phyloP scores from a whole-genome alignment of 2,888 invertebrate genomes.

The Chaitophorus viminalis region DNA sequence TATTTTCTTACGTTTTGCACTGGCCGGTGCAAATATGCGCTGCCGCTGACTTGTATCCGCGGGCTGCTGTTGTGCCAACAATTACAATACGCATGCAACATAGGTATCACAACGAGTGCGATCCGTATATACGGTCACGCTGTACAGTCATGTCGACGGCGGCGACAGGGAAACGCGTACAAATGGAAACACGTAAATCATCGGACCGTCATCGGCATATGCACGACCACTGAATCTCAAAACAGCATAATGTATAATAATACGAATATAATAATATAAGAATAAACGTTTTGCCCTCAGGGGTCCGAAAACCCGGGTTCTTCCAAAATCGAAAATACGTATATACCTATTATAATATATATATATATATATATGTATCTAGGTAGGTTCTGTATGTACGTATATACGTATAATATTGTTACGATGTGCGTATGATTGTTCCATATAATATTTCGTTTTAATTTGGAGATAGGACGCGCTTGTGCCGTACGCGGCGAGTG shows the following conservation, averaged over 20 bases:
- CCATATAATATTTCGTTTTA: background rate
- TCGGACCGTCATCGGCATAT: slow-evolving; percentile 4
- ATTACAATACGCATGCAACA: too few species aligned
- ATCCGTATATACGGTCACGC: background rate
- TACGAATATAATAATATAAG: background rate
- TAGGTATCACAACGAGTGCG: background rate
- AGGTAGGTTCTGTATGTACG: too few species aligned
- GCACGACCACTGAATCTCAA: slow-evolving; percentile 22
- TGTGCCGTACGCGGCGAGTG: background rate
- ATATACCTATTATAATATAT: background rate
- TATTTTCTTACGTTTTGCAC: background rate
- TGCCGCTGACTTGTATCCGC: background rate
- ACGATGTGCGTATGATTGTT: background rate
- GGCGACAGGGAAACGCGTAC: background rate
- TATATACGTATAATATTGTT: background rate
- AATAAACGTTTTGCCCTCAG: slow-evolving; percentile 36
- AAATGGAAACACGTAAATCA: slow-evolving; percentile 50
- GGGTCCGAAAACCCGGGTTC: slow-evolving; percentile 45
- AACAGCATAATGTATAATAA: too few species aligned
- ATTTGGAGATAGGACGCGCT: background rate
- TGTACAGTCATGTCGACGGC: background rate
- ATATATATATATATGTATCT: background rate
- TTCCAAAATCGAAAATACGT: slow-evolving; percentile 14
- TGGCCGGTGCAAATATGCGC: background rate
- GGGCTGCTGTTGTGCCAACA: background rate